Evolutionary conservation across 2,113 vertebrate genomes (phyloP).

Genomic region (Callionymus lyra): DNA sequence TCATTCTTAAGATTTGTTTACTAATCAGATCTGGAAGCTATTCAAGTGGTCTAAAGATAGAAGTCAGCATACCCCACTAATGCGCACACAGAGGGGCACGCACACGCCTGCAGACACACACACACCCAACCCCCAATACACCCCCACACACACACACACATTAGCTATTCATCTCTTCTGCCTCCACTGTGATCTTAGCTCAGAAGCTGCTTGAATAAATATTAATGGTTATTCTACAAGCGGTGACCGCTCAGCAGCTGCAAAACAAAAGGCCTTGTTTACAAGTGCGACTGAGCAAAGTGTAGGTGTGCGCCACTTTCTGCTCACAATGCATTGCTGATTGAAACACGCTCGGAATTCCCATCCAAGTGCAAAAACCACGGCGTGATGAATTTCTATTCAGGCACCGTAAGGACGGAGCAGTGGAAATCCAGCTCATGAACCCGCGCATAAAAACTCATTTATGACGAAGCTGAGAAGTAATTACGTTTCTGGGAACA

Average conservation of each 20-base stretch:
- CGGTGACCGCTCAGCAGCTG: conserved; percentile 24
- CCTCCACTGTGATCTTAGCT: conserved; percentile 25
- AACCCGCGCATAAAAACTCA: conserved; percentile 52
- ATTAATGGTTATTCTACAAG: conserved; percentile 46
- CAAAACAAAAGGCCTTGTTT: conserved; percentile 54
- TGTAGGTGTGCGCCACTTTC: conserved; percentile 8
- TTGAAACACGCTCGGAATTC: conserved; percentile 52
- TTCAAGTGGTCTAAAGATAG: conserved; percentile 10
- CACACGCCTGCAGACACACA: background rate
- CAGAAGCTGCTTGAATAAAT: conserved; percentile 47
- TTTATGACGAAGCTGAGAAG: conserved; percentile 50
- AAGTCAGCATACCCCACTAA: too few species aligned
- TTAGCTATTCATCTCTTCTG: background rate
- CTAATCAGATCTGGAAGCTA: conserved; percentile 28
- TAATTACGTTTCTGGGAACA: conserved; percentile 66
- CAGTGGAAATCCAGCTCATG: conserved; percentile 32
- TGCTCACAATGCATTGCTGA: conserved; percentile 51
- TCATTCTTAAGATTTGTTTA: conserved; percentile 27
- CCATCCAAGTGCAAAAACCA: conserved; percentile 9
- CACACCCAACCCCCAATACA: conserved; percentile 7
- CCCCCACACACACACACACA: conserved; percentile 13
- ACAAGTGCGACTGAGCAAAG: conserved; percentile 32
- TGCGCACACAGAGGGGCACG: conserved; percentile 1
- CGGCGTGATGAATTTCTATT: conserved; percentile 18
- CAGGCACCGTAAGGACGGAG: conserved; percentile 7